Evolutionary conservation across 2,888 invertebrate genomes (phyloP).

Genomic region (Podotricha telesiphe): DNA sequence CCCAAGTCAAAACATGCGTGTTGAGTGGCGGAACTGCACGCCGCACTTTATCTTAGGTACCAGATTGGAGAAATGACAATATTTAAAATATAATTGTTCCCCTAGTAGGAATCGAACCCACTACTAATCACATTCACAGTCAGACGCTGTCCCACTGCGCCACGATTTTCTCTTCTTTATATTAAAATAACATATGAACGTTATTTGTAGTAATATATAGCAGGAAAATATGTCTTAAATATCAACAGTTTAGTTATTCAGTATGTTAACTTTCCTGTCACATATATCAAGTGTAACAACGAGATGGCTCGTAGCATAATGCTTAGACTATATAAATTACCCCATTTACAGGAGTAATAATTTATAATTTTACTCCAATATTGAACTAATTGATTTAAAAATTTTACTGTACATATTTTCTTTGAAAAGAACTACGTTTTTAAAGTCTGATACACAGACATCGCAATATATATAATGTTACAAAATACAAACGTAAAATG

Average conservation of each 20-base stretch:
- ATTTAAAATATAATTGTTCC: too few relatives aligned
- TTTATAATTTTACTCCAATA: conserved; percentile 18
- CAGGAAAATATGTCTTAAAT: conserved; percentile 3
- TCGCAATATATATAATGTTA: background rate
- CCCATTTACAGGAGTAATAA: conserved; percentile 15
- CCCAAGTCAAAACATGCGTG: too few relatives aligned
- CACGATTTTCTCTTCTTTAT: too few relatives aligned
- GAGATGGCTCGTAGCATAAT: conserved; percentile 21
- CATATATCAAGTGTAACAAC: conserved; percentile 25
- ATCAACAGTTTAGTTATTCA: conserved; percentile 21
- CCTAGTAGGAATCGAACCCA: too few relatives aligned
- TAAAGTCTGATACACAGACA: too few relatives aligned
- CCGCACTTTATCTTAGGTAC: too few relatives aligned
- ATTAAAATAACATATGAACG: background rate
- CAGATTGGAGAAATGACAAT: too few relatives aligned
- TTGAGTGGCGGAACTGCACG: too few relatives aligned
- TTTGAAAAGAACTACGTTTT: background rate
- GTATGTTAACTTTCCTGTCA: conserved; percentile 26
- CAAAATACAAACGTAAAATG: too few relatives aligned
- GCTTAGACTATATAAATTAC: conserved; percentile 24
- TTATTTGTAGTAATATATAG: background rate
- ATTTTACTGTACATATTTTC: background rate
- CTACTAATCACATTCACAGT: too few relatives aligned
- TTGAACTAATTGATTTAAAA: conserved; percentile 7
- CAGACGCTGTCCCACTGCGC: too few relatives aligned